Evolutionary conservation across 2,113 vertebrate species (phyloP).

Genomic region (Dipodomys spectabilis): DNA sequence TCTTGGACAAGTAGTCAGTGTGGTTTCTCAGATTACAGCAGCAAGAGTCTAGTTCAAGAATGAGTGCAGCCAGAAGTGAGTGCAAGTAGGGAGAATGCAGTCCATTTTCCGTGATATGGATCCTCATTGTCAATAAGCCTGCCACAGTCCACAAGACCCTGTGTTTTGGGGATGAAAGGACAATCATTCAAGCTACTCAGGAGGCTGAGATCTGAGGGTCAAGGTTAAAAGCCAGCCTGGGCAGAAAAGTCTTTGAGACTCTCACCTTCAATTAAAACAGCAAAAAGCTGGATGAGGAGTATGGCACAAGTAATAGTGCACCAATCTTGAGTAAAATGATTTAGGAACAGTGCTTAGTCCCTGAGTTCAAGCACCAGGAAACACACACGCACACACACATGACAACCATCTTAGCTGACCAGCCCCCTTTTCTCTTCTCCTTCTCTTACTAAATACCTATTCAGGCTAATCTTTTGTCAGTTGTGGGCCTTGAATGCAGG

Average conservation of each 20-base stretch:
- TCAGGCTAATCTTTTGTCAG: background rate
- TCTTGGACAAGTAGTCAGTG: background rate
- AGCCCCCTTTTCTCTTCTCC: background rate
- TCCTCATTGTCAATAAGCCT: background rate
- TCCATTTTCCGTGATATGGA: background rate
- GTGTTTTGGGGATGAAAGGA: background rate
- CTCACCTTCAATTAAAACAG: no score
- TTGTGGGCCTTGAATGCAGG: no score
- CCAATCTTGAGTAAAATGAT: no score
- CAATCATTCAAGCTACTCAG: background rate
- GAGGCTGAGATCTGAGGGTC: no score
- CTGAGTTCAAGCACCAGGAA: no score
- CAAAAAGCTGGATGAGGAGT: no score
- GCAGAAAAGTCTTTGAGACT: no score
- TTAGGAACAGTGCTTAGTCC: no score
- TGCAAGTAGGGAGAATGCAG: background rate
- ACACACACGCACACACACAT: no score
- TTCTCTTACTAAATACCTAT: background rate
- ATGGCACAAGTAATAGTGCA: no score
- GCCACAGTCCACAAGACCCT: background rate
- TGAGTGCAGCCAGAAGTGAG: background rate
- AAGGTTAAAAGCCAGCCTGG: no score
- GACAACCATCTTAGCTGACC: background rate
- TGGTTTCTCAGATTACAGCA: background rate
- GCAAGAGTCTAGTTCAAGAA: background rate